Base-by-base conservation (phyloP, 64 coral and sea anemone genomes). In the Exaiptasia diaphana region DNA sequence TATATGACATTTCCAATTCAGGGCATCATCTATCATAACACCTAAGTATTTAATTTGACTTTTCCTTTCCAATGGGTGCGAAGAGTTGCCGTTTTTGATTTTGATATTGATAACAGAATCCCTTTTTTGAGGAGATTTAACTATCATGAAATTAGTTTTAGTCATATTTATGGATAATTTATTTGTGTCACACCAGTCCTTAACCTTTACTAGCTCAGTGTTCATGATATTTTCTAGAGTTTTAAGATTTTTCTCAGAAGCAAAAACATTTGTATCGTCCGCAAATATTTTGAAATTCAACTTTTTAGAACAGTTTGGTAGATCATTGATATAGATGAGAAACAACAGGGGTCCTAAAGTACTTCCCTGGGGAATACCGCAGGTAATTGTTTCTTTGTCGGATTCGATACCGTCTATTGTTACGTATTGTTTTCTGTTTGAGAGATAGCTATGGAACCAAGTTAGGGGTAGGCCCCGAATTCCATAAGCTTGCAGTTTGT, bases 41-140 rank as follows among this genome's bases (percentile, higher is more conserved):
- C 77, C 77, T 64, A 81, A 49, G 65, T 79, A 79, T 34, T 79
- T 79, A 58, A 79, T 24, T 44, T 38, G n/a, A n/a, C n/a, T n/a
- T n/a, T n/a, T n/a, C n/a, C n/a, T n/a, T n/a, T n/a, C n/a, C n/a
- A n/a, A n/a, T n/a, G n/a, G n/a, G n/a, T n/a, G n/a, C n/a, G n/a
- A n/a, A n/a, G n/a, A n/a, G n/a, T n/a, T n/a, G n/a, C n/a, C n/a
- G n/a, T n/a, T n/a, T n/a, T n/a, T n/a, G n/a, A n/a, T n/a, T n/a
- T n/a, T n/a, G n/a, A n/a, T n/a, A n/a, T n/a, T n/a, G n/a, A n/a
- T n/a, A n/a, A n/a, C n/a, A n/a, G n/a, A n/a, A n/a, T n/a, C n/a
- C n/a, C n/a, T n/a, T n/a, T n/a, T n/a, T n/a, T n/a, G n/a, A n/a
- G n/a, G n/a, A n/a, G n/a, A n/a, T n/a, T n/a, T n/a, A n/a, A n/a